Evolutionary conservation across 1,140 invertebrate genomes (phyloP), one percentile per base, ranked within the genome.

Genomic region (Stratiolaelaps scimitus): DNA sequence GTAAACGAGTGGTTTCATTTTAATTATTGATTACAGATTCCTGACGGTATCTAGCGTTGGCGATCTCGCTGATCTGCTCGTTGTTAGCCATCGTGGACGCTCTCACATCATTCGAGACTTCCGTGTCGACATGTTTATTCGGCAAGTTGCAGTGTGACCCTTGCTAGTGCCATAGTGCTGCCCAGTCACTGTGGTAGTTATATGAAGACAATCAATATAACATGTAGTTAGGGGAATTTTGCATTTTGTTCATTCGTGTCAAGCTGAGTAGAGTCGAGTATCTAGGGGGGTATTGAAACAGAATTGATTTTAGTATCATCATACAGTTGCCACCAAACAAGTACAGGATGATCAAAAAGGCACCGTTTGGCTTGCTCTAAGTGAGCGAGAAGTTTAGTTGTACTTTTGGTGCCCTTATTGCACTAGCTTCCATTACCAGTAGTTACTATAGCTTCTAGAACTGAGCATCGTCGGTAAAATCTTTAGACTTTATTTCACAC

Each of bases 121-220:
- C 53, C 15, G 13, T 1, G 53, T 60, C 53, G 53, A 60, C 53
- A 26, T 60, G 26, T 17, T 60, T 10, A 60, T 60, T 15, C 26
- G 53, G 53, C 34, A 26, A 60, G 34, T 26, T 26, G 23, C 15
- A 26, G 34, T 29, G 15, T 48, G 19, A 20, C 19, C 15, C 4
- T 45, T 45, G 19, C 44, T 13, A 13, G 44, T n/a, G 44, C 13
- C 13, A 13, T 15, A 48, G 47, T 7, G 28, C 20, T 28, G 28
- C 13, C n/a, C 44, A 13, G 13, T n/a, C 13, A 45, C 13, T 13
- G 44, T 13, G 13, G n/a, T 13, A 13, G n/a, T n/a, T 13, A 45
- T 13, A n/a, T 45, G 44, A 45, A 45, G n/a, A 45, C 13, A 45
- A 45, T 13, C 44, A n/a, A 45, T n/a, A 45, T 45, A 13, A 13